phyloP scores from a whole-genome alignment of 2,888 invertebrate genomes.

The Callinectes sapidus region DNA sequence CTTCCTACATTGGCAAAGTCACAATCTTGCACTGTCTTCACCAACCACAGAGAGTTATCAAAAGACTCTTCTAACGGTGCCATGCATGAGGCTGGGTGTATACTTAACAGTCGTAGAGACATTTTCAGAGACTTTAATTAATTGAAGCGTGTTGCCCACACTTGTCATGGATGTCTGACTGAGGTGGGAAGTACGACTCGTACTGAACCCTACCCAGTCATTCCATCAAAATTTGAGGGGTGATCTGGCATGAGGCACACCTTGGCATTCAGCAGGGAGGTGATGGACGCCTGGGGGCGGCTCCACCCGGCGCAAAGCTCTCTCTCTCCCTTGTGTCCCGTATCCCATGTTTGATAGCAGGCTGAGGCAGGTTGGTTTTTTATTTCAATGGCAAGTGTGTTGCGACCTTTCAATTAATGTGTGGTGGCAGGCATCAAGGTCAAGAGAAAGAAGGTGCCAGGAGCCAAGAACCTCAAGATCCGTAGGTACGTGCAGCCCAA shows the following conservation, averaged over 20 bases:
- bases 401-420: slow-evolving; percentile 71
- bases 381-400: slow-evolving; percentile 68
- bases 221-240: slow-evolving; percentile 54
- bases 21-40: slow-evolving; percentile 23
- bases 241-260: slow-evolving; percentile 4
- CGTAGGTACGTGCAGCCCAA: slow-evolving; percentile 71
- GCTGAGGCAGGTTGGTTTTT: slow-evolving; percentile 57
- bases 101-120: slow-evolving; percentile 71
- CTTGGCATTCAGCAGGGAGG: slow-evolving; percentile 31
- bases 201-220: slow-evolving; percentile 66
- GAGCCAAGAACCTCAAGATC: slow-evolving; percentile 69
- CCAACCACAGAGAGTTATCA: slow-evolving; percentile 42
- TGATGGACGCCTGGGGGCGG: slow-evolving; percentile 24
- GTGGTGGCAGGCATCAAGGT: slow-evolving; percentile 68
- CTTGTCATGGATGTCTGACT: slow-evolving; percentile 67
- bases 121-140: slow-evolving; percentile 69
- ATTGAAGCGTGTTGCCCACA: slow-evolving; percentile 70
- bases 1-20: slow-evolving; percentile 44
- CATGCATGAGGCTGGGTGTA: slow-evolving; percentile 69
- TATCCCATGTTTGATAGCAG: slow-evolving; percentile 41
- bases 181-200: slow-evolving; percentile 57
- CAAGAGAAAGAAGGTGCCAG: slow-evolving; percentile 71
- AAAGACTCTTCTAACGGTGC: slow-evolving; percentile 41
- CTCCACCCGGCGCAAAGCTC: slow-evolving; percentile 49
- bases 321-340: neutral